Conservation (phyloP, 1,140 invertebrate genomes). For the Drosophila takahashii region DNA sequence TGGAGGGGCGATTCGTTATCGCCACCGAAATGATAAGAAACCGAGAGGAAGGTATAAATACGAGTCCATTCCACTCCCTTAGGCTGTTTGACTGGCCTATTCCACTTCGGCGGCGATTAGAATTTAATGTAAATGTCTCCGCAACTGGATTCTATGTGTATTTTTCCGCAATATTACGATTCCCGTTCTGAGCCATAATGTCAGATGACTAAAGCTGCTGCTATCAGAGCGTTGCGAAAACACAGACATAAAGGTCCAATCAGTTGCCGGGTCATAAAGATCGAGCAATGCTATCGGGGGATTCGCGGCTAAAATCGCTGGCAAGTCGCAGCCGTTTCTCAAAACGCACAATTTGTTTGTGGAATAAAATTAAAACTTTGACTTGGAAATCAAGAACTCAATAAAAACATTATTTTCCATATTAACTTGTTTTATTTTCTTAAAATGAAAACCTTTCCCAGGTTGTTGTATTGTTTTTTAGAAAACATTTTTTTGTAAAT, state of each 20-base stretch:
- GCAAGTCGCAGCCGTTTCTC: too few species aligned
- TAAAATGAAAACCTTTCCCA: too few species aligned
- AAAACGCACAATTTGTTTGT: too few species aligned
- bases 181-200: constrained; percentile 10
- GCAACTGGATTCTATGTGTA: constrained; percentile 22
- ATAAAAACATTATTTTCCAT: too few species aligned
- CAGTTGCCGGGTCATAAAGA: constrained; percentile 53
- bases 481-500: too few species aligned
- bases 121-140: constrained; percentile 45
- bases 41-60: constrained; percentile 38
- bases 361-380: too few species aligned
- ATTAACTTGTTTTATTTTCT: too few species aligned
- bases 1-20: constrained; percentile 29
- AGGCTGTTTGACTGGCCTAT: constrained; percentile 30
- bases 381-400: too few species aligned
- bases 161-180: constrained; percentile 33
- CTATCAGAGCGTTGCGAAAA: constrained; percentile 42
- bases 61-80: constrained; percentile 12
- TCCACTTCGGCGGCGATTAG: constrained; percentile 23
- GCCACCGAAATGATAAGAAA: constrained; percentile 44
- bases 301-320: constrained; percentile 19
- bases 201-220: constrained; percentile 6
- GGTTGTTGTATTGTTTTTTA: too few species aligned
- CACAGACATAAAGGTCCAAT: constrained; percentile 53
- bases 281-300: constrained; percentile 49